Conservation (phyloP, 1,140 invertebrate genomes). For the Metopolophium dirhodum region DNA sequence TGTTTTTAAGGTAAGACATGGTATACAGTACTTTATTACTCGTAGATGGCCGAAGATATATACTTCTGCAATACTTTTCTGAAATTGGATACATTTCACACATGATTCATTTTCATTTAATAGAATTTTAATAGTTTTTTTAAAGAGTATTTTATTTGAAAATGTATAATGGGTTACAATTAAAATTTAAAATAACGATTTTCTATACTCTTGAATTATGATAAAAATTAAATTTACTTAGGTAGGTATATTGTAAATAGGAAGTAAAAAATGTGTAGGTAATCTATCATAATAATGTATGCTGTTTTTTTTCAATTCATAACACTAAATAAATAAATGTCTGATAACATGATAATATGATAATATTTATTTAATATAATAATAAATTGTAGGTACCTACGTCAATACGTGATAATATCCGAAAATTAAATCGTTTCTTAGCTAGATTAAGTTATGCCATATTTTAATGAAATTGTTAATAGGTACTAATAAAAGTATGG, state of each 20-base stretch:
- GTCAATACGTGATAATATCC: background rate
- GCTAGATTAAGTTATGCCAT: background rate
- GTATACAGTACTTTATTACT: background rate
- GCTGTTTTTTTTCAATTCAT: background rate
- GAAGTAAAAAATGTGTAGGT: background rate
- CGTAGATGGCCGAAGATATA: background rate
- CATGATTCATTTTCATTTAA: conserved; percentile 1
- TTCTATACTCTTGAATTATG: background rate
- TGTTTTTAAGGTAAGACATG: background rate
- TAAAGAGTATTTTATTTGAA: background rate
- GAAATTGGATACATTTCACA: background rate
- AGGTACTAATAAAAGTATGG: background rate
- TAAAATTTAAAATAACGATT: background rate
- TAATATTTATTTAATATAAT: conserved; percentile 12
- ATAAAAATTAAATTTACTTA: background rate
- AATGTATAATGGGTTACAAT: background rate
- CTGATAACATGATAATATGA: background rate
- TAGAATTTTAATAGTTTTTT: conserved; percentile 1
- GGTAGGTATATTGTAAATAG: background rate
- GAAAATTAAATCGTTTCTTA: background rate
- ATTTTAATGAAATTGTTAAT: background rate
- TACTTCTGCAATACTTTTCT: background rate
- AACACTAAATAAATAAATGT: background rate
- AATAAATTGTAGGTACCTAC: background rate
- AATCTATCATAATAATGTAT: background rate